A percentile compares a stretch with the other conserved stretches of the same genome.
These are phyloP conservation scores for Paratrypauchen microcephalus DNA, from an alignment of 2,797 vertebrate genomes.

Conservation along the genomic window DNA sequence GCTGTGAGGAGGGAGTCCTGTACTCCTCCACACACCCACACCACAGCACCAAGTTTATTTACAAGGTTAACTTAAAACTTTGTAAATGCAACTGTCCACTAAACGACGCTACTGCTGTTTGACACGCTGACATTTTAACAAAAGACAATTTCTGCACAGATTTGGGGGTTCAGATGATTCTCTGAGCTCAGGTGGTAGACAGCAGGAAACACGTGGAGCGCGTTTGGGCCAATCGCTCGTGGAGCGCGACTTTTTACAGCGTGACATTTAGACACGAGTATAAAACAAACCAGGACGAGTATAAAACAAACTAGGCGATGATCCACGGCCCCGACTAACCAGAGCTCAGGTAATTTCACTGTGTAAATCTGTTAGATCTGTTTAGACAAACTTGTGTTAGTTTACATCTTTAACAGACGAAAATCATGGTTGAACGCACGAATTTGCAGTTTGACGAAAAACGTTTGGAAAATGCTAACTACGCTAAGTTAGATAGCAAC, in stretches of 20 bases:
- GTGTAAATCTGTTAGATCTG: neutral
- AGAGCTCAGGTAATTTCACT: constrained; percentile 43
- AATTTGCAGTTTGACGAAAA: neutral
- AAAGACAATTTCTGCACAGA: neutral
- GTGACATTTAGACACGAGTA: too few relatives aligned
- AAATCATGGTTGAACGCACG: neutral
- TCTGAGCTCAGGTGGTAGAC: neutral
- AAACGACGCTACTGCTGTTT: neutral
- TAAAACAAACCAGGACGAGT: too few relatives aligned
- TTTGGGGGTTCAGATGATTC: neutral
- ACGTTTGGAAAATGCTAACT: constrained; percentile 1
- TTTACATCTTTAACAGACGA: too few relatives aligned
- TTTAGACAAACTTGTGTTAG: neutral
- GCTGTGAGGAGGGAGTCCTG: neutral
- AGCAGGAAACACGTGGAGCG: constrained; percentile 37
- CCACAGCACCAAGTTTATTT: neutral
- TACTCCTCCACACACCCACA: neutral
- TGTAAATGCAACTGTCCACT: neutral
- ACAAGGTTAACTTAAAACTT: neutral
- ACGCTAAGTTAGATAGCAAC: neutral
- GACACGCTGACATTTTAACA: neutral
- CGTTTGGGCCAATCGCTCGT: constrained; percentile 66
- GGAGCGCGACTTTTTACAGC: constrained; percentile 8
- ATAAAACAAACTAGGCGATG: too few relatives aligned
- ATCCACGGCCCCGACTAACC: constrained; percentile 22